These are phyloP conservation scores for Lamellibrachia luymesi DNA, from an alignment of 1,140 invertebrate genomes.

Conservation along the genomic window DNA sequence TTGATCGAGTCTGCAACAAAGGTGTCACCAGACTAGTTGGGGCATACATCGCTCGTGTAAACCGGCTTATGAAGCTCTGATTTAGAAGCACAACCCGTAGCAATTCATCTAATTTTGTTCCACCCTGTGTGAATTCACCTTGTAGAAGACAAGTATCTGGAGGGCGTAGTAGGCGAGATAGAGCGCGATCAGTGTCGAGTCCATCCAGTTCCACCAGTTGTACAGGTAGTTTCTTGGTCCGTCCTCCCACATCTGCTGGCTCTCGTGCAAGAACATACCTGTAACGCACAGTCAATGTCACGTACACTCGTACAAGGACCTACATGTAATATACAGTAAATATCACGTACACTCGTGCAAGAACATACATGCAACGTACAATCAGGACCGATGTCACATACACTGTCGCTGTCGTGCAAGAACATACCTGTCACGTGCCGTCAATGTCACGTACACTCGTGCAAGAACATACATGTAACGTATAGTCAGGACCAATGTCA, in stretches of 20 bases:
- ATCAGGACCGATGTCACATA: neutral
- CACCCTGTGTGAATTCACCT: neutral
- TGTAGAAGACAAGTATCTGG: slow-evolving; percentile 28
- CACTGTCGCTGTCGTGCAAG: neutral
- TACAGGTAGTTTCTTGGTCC: slow-evolving; percentile 81
- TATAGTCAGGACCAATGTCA: slow-evolving; percentile 70
- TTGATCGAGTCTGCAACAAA: too few species aligned
- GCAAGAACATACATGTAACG: slow-evolving; percentile 93
- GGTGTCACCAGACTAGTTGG: too few species aligned
- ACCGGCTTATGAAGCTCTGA: too few species aligned
- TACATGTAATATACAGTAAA: slow-evolving; percentile 35
- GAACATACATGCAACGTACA: slow-evolving; percentile 83
- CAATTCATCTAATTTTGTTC: too few species aligned
- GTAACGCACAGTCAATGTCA: slow-evolving; percentile 32
- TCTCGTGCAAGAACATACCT: slow-evolving; percentile 86
- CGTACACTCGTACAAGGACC: slow-evolving; percentile 6
- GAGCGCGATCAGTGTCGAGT: slow-evolving; percentile 72
- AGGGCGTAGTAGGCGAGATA: slow-evolving; percentile 55
- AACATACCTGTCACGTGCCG: slow-evolving; percentile 60
- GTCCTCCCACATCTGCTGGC: slow-evolving; percentile 78
- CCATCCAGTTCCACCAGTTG: slow-evolving; percentile 93
- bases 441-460: slow-evolving; percentile 68
- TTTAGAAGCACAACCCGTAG: too few species aligned
- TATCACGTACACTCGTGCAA: slow-evolving; percentile 76
- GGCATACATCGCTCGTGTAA: too few species aligned